These are phyloP conservation scores for Andrena camellia DNA, from an alignment of 2,888 invertebrate species.

Conservation along the genomic window DNA sequence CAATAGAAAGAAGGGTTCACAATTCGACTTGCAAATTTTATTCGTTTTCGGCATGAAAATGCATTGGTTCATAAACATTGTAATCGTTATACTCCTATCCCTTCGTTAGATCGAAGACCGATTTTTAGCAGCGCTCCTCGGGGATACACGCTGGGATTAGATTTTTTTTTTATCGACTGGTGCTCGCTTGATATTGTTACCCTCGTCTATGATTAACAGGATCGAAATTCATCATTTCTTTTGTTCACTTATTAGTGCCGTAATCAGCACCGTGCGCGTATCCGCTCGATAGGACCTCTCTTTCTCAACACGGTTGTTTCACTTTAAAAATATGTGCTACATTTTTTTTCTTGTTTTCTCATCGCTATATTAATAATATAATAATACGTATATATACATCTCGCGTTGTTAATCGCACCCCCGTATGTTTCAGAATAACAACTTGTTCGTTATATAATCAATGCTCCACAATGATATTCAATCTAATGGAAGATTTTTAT, in stretches of 20 bases:
- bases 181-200: constrained; percentile 60
- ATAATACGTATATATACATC: constrained; percentile 65
- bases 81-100: constrained; percentile 65
- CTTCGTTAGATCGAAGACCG: constrained; percentile 64
- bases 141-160: constrained; percentile 65
- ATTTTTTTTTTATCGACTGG: constrained; percentile 63
- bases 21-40: constrained; percentile 74
- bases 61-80: constrained; percentile 73
- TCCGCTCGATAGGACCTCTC: constrained; percentile 43
- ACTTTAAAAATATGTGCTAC: constrained; percentile 74
- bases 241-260: constrained; percentile 66
- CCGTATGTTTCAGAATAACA: constrained; percentile 58
- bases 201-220: constrained; percentile 68
- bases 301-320: constrained; percentile 53
- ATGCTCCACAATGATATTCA: constrained; percentile 60
- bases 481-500: constrained; percentile 70
- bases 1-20: constrained; percentile 11
- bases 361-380: constrained; percentile 67
- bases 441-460: constrained; percentile 45
- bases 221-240: constrained; percentile 59
- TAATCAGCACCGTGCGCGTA: constrained; percentile 62
- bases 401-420: constrained; percentile 55
- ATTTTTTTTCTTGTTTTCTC: constrained; percentile 63
- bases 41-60: constrained; percentile 75
- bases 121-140: constrained; percentile 62